phyloP scores from a whole-genome alignment of 2,888 invertebrate species.

The Zaprionus lineosus region DNA sequence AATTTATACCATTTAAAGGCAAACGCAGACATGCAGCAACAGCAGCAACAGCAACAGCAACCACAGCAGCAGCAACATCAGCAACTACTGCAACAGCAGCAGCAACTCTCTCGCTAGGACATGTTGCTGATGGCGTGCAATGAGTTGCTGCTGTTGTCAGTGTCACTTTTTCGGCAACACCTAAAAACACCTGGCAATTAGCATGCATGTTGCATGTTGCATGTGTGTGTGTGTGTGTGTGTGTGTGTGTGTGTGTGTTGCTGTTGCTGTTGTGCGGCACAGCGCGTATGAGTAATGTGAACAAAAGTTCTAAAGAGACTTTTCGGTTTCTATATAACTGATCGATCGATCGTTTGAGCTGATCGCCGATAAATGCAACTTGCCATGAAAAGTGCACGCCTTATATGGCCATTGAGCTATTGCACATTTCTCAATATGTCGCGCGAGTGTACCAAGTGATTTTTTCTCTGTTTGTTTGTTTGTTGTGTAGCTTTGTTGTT shows the following conservation, averaged over 20 bases:
- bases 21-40: constrained; percentile 54
- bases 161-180: constrained; percentile 19
- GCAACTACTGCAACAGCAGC: too few relatives aligned
- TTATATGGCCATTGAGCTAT: constrained; percentile 82
- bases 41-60: constrained; percentile 22
- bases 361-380: constrained; percentile 82
- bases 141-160: background rate
- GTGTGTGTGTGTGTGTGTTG: too few relatives aligned
- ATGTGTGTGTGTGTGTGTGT: too few relatives aligned
- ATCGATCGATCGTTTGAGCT: constrained; percentile 66
- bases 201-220: too few relatives aligned
- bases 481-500: too few relatives aligned
- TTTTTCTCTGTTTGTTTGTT: constrained; percentile 48
- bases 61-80: constrained; percentile 11
- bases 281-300: constrained; percentile 49
- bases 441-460: constrained; percentile 75
- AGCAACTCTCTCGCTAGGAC: constrained; percentile 39
- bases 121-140: constrained; percentile 23
- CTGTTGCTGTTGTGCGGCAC: too few relatives aligned
- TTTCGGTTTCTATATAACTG: constrained; percentile 48
- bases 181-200: constrained; percentile 57
- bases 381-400: constrained; percentile 81
- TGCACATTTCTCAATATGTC: constrained; percentile 83
- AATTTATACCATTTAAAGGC: constrained; percentile 82
- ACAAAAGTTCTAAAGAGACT: constrained; percentile 18